Evolutionary conservation across 37 sponge, comb jelly and placozoan genomes (phyloP).

Genomic region (Diacarnus erythraeanus): DNA sequence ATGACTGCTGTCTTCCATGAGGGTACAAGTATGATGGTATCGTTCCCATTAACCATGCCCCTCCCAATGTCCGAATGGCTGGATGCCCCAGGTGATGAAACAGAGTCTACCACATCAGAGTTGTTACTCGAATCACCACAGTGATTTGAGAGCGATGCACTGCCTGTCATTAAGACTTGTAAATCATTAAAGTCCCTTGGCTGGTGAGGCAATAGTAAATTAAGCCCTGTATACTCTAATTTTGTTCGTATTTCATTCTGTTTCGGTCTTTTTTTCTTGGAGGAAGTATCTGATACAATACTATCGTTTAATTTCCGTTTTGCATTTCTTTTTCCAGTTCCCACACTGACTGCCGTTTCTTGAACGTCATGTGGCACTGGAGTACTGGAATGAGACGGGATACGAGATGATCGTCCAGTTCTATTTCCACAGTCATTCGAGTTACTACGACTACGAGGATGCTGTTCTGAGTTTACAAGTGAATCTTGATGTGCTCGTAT

Average conservation of each 20-base stretch:
- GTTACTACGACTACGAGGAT: slow-evolving; percentile 34
- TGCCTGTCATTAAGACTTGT: no score
- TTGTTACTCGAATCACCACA: not conserved
- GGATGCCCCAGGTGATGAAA: not conserved
- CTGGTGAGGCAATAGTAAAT: not conserved
- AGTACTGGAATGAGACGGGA: slow-evolving; percentile 4
- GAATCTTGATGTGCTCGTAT: slow-evolving; percentile 1
- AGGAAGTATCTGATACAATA: not conserved
- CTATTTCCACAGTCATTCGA: slow-evolving; percentile 21
- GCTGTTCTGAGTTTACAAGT: slow-evolving; percentile 6
- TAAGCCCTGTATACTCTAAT: slow-evolving; percentile 12
- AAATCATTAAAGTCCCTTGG: not conserved
- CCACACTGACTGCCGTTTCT: not conserved
- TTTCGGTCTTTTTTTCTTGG: slow-evolving; percentile 9
- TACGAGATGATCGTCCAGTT: not conserved
- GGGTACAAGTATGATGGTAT: not conserved
- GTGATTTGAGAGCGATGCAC: not conserved
- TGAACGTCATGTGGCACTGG: slow-evolving; percentile 11
- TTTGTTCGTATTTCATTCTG: slow-evolving; percentile 9
- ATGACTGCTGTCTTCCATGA: not conserved
- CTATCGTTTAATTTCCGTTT: slow-evolving; percentile 7
- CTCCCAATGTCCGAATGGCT: not conserved
- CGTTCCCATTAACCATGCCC: not conserved
- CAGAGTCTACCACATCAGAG: not conserved
- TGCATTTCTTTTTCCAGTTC: not conserved